Conservation (phyloP, 2,113 vertebrate species). For the Hippocampus guttulatus region DNA sequence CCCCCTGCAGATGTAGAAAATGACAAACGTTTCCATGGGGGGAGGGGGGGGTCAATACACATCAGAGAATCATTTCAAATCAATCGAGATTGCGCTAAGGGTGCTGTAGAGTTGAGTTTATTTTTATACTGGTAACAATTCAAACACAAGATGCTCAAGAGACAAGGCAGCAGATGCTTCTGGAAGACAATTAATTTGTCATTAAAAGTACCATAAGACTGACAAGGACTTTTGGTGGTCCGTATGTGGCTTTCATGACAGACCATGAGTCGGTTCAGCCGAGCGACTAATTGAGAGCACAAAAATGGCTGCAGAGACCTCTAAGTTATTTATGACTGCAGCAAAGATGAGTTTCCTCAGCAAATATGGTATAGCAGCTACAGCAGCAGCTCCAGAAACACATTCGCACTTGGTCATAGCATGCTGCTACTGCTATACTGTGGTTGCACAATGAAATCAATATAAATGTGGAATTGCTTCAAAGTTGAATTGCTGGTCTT, state of each 20-base stretch:
- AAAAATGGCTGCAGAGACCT: slow-evolving; percentile 61
- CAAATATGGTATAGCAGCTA: slow-evolving; percentile 43
- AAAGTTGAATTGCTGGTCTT: slow-evolving; percentile 10
- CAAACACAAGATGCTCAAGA: slow-evolving; percentile 5
- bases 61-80: slow-evolving; percentile 17
- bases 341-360: slow-evolving; percentile 57
- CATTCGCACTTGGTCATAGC: slow-evolving; percentile 4
- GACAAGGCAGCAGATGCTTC: slow-evolving; percentile 8
- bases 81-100: not conserved
- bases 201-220: not conserved
- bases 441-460: slow-evolving; percentile 13
- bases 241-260: slow-evolving; percentile 24
- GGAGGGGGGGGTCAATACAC: not conserved
- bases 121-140: not conserved
- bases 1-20: slow-evolving; percentile 28
- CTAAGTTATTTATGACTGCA: slow-evolving; percentile 75
- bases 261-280: slow-evolving; percentile 49
- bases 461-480: slow-evolving; percentile 17
- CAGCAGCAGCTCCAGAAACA: slow-evolving; percentile 32
- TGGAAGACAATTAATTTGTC: slow-evolving; percentile 15
- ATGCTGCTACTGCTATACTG: not conserved
- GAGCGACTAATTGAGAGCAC: slow-evolving; percentile 62
- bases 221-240: slow-evolving; percentile 10
- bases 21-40: slow-evolving; percentile 14
- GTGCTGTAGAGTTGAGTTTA: not conserved